phyloP scores from a whole-genome alignment of 2,888 invertebrate species.

The Sipha maydis region DNA sequence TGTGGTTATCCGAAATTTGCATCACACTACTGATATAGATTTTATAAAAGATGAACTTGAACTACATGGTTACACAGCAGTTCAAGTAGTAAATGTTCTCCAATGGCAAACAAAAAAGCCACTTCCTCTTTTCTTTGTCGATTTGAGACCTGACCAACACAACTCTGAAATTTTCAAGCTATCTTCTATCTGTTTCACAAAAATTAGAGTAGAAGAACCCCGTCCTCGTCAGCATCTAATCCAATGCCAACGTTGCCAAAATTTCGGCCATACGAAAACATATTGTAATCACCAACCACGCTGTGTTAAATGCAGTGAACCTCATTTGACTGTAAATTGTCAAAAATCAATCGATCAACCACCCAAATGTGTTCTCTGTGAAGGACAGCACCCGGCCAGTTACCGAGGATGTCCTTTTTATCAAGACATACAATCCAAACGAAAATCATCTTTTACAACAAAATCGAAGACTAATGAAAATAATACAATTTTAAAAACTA shows the following conservation, averaged over 20 bases:
- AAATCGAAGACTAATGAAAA: neutral
- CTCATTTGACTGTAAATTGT: neutral
- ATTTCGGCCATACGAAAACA: constrained; percentile 31
- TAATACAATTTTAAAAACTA: neutral
- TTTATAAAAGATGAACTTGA: neutral
- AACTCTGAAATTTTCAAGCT: no score
- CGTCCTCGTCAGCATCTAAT: neutral
- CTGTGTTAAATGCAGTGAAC: constrained; percentile 12
- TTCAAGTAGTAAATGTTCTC: neutral
- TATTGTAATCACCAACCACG: constrained; percentile 27
- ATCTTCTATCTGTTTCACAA: constrained; percentile 8
- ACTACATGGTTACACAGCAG: neutral
- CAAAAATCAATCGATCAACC: neutral
- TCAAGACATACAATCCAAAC: neutral
- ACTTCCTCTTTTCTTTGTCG: no score
- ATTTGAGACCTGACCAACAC: no score
- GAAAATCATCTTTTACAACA: neutral
- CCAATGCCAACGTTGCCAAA: constrained; percentile 39
- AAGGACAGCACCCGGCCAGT: no score
- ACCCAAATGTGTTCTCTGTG: no score
- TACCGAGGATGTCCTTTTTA: neutral
- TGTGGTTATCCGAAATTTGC: no score
- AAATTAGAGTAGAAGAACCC: constrained; percentile 20
- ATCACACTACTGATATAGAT: no score
- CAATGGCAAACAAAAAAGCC: no score